Percentiles rank a stretch among this genome's conserved stretches.
These are phyloP conservation scores for Scaptomyza montana DNA, from an alignment of 1,140 invertebrate genomes.

Conservation along the genomic window DNA sequence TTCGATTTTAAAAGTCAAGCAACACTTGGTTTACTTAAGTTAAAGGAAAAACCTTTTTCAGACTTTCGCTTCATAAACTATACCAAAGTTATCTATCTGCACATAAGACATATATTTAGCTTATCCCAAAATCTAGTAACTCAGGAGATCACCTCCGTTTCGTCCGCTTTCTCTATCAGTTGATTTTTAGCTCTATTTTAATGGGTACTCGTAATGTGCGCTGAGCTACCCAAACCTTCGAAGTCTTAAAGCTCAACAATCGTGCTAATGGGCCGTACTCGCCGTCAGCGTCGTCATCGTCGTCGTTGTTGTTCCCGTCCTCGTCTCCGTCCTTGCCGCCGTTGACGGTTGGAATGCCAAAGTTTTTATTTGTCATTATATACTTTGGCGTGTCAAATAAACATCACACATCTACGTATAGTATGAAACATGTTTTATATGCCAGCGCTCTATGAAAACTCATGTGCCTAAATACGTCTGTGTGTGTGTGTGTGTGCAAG, in stretches of 20 bases:
- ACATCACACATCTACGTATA: slow-evolving; percentile 76
- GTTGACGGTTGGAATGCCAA: slow-evolving; percentile 56
- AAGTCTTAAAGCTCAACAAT: slow-evolving; percentile 78
- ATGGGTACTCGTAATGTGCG: slow-evolving; percentile 69
- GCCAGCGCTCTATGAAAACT: slow-evolving; percentile 42
- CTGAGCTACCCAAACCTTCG: slow-evolving; percentile 46
- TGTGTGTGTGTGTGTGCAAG: slow-evolving; percentile 1
- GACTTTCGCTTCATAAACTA: slow-evolving; percentile 6
- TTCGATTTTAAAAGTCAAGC: too few relatives aligned
- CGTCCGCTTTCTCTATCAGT: slow-evolving; percentile 14
- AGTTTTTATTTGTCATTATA: slow-evolving; percentile 82
- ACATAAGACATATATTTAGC: slow-evolving; percentile 59
- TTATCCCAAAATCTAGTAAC: slow-evolving; percentile 52
- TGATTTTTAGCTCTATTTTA: slow-evolving; percentile 59
- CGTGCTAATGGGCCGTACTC: slow-evolving; percentile 79
- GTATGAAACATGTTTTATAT: slow-evolving; percentile 80
- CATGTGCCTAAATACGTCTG: neutral
- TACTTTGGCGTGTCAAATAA: slow-evolving; percentile 82
- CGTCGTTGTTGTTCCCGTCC: slow-evolving; percentile 14
- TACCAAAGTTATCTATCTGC: neutral
- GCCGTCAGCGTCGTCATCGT: slow-evolving; percentile 48
- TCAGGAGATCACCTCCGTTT: slow-evolving; percentile 18
- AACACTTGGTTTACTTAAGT: too few relatives aligned
- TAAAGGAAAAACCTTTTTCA: neutral
- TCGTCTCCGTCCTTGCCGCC: slow-evolving; percentile 7